These are phyloP conservation scores for Chrysomallon squamiferum DNA, from an alignment of 1,140 invertebrate genomes.

Conservation along the genomic window DNA sequence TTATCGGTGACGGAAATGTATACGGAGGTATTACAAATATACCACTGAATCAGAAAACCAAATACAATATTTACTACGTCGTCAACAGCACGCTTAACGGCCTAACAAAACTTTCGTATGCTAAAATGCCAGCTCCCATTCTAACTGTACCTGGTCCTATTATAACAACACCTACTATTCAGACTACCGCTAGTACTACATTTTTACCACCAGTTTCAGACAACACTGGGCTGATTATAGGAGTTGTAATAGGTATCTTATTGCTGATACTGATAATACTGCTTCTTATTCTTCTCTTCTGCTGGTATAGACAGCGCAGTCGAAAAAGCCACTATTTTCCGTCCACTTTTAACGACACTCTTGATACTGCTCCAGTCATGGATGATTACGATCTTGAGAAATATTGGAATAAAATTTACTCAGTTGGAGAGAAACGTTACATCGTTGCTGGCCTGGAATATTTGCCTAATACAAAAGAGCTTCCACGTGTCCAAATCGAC, in stretches of 20 bases:
- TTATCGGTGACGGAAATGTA: slow-evolving; percentile 36
- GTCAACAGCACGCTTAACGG: slow-evolving; percentile 42
- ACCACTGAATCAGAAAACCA: slow-evolving; percentile 24
- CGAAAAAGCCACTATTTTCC: slow-evolving; percentile 16
- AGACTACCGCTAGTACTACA: not conserved
- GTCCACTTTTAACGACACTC: slow-evolving; percentile 24
- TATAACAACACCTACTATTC: slow-evolving; percentile 3
- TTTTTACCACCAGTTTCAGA: not conserved
- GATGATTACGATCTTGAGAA: slow-evolving; percentile 30
- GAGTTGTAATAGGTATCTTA: slow-evolving; percentile 26
- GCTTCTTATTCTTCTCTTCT: slow-evolving; percentile 31
- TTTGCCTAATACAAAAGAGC: slow-evolving; percentile 31
- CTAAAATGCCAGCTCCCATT: slow-evolving; percentile 23
- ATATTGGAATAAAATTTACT: slow-evolving; percentile 53
- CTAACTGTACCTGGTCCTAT: slow-evolving; percentile 16
- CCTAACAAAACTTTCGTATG: slow-evolving; percentile 38
- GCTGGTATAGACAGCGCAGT: slow-evolving; percentile 23
- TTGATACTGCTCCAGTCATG: slow-evolving; percentile 6
- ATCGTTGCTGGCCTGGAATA: slow-evolving; percentile 43
- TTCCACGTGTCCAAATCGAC: slow-evolving; percentile 4
- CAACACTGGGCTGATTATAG: slow-evolving; percentile 31
- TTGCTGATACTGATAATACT: slow-evolving; percentile 40
- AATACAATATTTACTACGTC: slow-evolving; percentile 48
- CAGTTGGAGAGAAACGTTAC: slow-evolving; percentile 43
- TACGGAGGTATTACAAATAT: slow-evolving; percentile 42